These are phyloP conservation scores for Nothura maculosa DNA, from an alignment of 2,797 vertebrate genomes.

Conservation along the genomic window DNA sequence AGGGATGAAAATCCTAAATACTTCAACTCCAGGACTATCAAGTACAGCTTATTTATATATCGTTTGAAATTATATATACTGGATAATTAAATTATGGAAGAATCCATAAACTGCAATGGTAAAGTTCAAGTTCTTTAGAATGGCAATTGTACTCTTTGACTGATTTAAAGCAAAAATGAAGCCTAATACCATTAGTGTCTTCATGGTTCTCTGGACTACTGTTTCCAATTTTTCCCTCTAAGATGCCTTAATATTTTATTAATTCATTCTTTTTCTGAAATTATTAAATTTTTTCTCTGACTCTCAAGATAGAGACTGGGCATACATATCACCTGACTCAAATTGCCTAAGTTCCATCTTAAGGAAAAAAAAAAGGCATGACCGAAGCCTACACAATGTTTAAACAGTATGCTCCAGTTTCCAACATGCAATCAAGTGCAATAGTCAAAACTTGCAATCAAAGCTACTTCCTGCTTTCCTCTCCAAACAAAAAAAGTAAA, in stretches of 20 bases:
- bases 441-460: no score
- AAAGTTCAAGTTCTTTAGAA: background rate
- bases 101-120: background rate
- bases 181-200: background rate
- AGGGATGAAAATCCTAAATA: background rate
- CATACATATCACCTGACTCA: background rate
- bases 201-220: background rate
- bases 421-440: background rate
- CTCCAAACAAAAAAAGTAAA: background rate
- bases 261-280: background rate
- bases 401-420: background rate
- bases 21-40: background rate
- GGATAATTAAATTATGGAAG: conserved; percentile 6
- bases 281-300: background rate
- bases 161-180: conserved; percentile 4
- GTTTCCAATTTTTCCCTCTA: background rate
- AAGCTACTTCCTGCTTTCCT: background rate
- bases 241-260: background rate
- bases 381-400: background rate
- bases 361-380: background rate
- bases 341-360: background rate
- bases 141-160: background rate
- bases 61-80: background rate
- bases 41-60: background rate
- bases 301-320: background rate